A percentile compares a stretch with the other conserved stretches of the same genome.
Evolutionary conservation across 2,888 invertebrate genomes (phyloP).

Genomic region (Parnassius mnemosyne): DNA sequence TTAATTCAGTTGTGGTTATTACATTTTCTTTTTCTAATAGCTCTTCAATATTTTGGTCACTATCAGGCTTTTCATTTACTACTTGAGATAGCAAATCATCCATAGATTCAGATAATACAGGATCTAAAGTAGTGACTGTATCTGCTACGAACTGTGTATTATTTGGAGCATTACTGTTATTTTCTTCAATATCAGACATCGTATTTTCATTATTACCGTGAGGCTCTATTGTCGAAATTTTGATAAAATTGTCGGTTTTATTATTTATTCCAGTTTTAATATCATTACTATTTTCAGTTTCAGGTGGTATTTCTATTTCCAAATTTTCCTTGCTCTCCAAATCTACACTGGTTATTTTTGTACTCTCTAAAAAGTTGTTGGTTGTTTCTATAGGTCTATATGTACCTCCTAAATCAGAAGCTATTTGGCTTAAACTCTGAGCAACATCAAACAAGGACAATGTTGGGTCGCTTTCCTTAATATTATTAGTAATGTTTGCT

Average conservation of each 20-base stretch:
- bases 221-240: constrained; percentile 68
- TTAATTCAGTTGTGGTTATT: constrained; percentile 39
- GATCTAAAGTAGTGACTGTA: constrained; percentile 54
- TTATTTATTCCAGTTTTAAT: constrained; percentile 33
- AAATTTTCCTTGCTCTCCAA: constrained; percentile 71
- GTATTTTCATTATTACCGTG: constrained; percentile 35
- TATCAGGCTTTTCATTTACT: constrained; percentile 42
- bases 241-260: constrained; percentile 54
- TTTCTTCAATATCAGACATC: constrained; percentile 24
- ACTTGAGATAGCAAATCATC: constrained; percentile 75
- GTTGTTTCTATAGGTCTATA: constrained; percentile 62
- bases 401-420: constrained; percentile 66
- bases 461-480: constrained; percentile 43
- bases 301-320: constrained; percentile 64
- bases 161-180: neutral
- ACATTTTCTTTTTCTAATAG: constrained; percentile 28
- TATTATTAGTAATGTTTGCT: constrained; percentile 29
- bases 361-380: constrained; percentile 55
- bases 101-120: constrained; percentile 70
- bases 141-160: neutral
- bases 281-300: constrained; percentile 39
- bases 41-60: constrained; percentile 24
- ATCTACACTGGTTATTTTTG: constrained; percentile 47
- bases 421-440: constrained; percentile 75
- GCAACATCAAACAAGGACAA: constrained; percentile 68